Base-by-base conservation (phyloP, 2,113 vertebrate genomes). In the Casuarius casuarius region DNA sequence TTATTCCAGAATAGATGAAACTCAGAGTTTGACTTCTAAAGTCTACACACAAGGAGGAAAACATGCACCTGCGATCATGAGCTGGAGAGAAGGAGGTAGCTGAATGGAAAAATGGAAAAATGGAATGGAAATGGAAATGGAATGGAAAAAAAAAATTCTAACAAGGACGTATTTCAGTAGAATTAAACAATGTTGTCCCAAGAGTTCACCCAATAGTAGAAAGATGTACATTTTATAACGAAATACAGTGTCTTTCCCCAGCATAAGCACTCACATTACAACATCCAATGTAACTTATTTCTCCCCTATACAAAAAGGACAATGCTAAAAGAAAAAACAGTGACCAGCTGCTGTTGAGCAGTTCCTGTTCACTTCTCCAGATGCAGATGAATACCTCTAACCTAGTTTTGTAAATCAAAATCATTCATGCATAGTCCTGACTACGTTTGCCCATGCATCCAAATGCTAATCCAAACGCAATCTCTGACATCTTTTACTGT, bases 351-450 rank as follows among this genome's bases (percentile, higher is more conserved):
- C 73, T 91, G 70, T 38, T 83, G 29, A 87, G 48, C 73, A 68
- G 73, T 76, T 65, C 42, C 38, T 76, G 21, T 76, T 93, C 54
- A 66, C 52, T 92, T 58, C 71, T 79, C 66, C 2, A 4, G 54
- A 79, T 40, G 86, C 33, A 85, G 91, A 87, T 66, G 17, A 90
- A 29, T 87, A 87, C 63, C 59, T 91, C 66, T 87, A 92, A 40
- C 52, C 52, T 35, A 84, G 58, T 92, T 96, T 92, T 76, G 40
- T 70, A 91, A 92, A 92, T 87, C 74, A 77, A 89, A 94, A 73
- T 85, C 73, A 76, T 51, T 79, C 91, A 91, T 54, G 62, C 77
- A 48, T 51, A 67, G 40, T 68, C 67, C 49, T 91, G 49, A 63
- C 74, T 70, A 14, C 33, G 19, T 80, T 87, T 90, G 52, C 31